Evolutionary conservation across 2,888 invertebrate genomes (phyloP).

Genomic region (Conistra vaccinii): DNA sequence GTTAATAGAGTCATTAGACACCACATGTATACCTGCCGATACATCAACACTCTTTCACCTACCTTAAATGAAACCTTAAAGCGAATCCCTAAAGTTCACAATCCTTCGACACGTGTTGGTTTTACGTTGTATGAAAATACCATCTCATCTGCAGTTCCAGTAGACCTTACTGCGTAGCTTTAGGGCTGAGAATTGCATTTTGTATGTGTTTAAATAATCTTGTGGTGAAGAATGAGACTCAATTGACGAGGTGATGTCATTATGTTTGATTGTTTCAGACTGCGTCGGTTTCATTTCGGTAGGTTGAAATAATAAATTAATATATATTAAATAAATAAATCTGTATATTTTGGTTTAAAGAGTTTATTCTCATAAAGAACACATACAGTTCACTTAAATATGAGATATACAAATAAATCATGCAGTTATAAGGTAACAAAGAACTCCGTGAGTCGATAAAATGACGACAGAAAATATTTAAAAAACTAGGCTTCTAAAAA

Average conservation of each 20-base stretch:
- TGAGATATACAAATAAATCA: too few relatives aligned
- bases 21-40: conserved; percentile 56
- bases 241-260: conserved; percentile 74
- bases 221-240: conserved; percentile 67
- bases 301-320: too few relatives aligned
- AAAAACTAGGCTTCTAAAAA: too few relatives aligned
- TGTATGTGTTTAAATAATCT: neutral
- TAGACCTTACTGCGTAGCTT: neutral
- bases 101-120: conserved; percentile 4
- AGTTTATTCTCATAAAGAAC: too few relatives aligned
- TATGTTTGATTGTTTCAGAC: conserved; percentile 47
- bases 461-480: too few relatives aligned
- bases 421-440: too few relatives aligned
- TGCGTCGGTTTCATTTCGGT: conserved; percentile 37
- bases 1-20: conserved; percentile 71
- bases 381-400: too few relatives aligned
- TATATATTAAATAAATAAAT: too few relatives aligned
- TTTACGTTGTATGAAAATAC: conserved; percentile 18
- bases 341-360: too few relatives aligned
- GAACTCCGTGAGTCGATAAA: too few relatives aligned
- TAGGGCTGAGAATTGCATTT: conserved; percentile 52
- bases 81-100: conserved; percentile 39
- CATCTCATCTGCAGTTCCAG: conserved; percentile 33
- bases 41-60: neutral
- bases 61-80: conserved; percentile 2